Percentiles rank a stretch among this genome's conserved stretches.
phyloP scores from a whole-genome alignment of 2,113 vertebrate species.

The Hydropotes inermis region DNA sequence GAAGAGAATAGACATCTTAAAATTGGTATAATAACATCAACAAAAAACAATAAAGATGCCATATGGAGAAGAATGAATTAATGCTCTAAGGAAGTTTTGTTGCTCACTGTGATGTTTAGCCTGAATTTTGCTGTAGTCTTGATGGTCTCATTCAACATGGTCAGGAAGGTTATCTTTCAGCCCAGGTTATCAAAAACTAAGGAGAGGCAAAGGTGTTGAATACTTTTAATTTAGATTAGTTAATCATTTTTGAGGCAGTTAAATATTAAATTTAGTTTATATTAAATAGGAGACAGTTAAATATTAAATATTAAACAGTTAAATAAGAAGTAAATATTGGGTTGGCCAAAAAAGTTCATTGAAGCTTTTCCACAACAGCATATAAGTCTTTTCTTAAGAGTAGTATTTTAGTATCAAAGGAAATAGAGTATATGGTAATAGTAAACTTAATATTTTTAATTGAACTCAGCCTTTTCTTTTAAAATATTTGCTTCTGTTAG shows the following conservation, averaged over 20 bases:
- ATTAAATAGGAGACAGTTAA: background rate
- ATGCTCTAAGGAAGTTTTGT: background rate
- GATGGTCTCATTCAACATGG: background rate
- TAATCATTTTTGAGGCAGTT: background rate
- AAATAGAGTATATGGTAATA: background rate
- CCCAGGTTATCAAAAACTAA: background rate
- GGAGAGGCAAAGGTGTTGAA: background rate
- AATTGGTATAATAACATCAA: background rate
- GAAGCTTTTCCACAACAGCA: background rate
- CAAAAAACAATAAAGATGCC: background rate
- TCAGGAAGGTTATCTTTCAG: background rate
- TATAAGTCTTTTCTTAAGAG: background rate
- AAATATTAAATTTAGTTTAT: background rate
- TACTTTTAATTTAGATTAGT: conserved; percentile 25
- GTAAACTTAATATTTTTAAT: conserved; percentile 12
- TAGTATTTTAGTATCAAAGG: conserved; percentile 7
- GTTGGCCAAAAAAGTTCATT: background rate
- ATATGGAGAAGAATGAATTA: background rate
- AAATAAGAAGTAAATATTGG: background rate
- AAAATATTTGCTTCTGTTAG: conserved; percentile 4
- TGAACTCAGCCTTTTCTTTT: background rate
- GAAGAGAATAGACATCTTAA: background rate
- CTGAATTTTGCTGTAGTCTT: background rate
- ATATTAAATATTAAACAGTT: background rate
- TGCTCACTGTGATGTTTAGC: background rate